These are phyloP conservation scores for Cyclophora albipunctata DNA, from an alignment of 2,888 invertebrate species.

Conservation along the genomic window DNA sequence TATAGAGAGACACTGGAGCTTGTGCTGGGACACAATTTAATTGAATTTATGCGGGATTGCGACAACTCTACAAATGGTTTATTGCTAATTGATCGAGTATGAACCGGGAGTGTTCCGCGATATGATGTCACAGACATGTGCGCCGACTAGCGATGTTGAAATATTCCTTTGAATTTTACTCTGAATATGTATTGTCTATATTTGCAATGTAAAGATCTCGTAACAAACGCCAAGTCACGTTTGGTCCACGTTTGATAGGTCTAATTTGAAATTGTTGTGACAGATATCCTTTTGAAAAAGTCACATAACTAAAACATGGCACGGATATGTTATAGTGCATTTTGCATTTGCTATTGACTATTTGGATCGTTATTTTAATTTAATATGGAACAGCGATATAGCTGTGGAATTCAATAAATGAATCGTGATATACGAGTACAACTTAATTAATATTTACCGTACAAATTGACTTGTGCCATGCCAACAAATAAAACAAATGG, in stretches of 20 bases:
- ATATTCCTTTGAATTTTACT: not conserved
- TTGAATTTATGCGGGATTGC: conserved; percentile 64
- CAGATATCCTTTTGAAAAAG: no score
- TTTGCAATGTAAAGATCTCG: no score
- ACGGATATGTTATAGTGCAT: no score
- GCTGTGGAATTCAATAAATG: no score
- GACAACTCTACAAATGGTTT: conserved; percentile 49
- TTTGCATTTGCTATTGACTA: no score
- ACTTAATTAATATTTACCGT: conserved; percentile 37
- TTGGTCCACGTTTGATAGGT: no score
- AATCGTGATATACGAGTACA: not conserved
- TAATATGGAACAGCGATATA: no score
- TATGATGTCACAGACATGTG: conserved; percentile 29
- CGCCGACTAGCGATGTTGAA: conserved; percentile 10
- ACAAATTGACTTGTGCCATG: conserved; percentile 44
- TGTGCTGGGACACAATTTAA: conserved; percentile 43
- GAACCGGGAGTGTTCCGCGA: conserved; percentile 30
- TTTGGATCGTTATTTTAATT: no score
- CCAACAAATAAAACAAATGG: conserved; percentile 50
- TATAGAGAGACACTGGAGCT: conserved; percentile 39
- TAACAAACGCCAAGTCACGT: no score
- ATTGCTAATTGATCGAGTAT: conserved; percentile 62
- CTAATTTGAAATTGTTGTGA: no score
- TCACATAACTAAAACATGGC: no score
- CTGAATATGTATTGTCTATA: not conserved